Conservation (phyloP, 2,888 invertebrate genomes). For the Eumerus sabulonum region DNA sequence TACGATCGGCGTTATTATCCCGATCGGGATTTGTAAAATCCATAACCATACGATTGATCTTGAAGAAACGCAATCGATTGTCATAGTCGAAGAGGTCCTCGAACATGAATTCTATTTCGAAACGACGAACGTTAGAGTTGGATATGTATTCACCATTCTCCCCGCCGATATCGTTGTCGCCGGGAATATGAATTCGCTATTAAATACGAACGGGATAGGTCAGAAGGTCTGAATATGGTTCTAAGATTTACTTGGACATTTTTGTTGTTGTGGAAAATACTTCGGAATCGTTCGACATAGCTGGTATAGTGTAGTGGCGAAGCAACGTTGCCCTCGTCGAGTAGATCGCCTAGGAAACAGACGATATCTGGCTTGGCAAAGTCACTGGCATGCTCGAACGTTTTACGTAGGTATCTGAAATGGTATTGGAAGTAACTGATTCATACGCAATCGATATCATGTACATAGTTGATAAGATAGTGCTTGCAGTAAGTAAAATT, state of each 20-base stretch:
- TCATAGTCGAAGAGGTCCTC: constrained; percentile 82
- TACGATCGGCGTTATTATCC: constrained; percentile 74
- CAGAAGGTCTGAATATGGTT: neutral
- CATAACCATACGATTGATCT: constrained; percentile 86
- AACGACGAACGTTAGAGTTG: constrained; percentile 85
- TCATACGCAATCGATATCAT: too few relatives aligned
- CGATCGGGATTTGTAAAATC: constrained; percentile 82
- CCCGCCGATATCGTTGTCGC: constrained; percentile 98
- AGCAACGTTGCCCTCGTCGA: constrained; percentile 95
- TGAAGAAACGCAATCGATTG: constrained; percentile 84
- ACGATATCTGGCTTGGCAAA: constrained; percentile 90
- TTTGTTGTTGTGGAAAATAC: constrained; percentile 80
- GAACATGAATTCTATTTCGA: constrained; percentile 87
- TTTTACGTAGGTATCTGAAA: constrained; percentile 85
- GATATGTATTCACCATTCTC: constrained; percentile 87
- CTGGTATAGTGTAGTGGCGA: constrained; percentile 84
- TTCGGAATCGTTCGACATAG: constrained; percentile 87
- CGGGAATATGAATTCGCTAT: constrained; percentile 92
- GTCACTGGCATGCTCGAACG: constrained; percentile 86
- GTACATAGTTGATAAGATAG: too few relatives aligned
- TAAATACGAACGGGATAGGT: constrained; percentile 57
- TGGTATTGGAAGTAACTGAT: too few relatives aligned
- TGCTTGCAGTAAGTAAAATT: too few relatives aligned
- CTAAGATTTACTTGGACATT: constrained; percentile 71
- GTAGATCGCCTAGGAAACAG: constrained; percentile 94